Evolutionary conservation across 1,140 invertebrate species (phyloP), one percentile per base, ranked within the genome.

Genomic region (Drosophila melanica): DNA sequence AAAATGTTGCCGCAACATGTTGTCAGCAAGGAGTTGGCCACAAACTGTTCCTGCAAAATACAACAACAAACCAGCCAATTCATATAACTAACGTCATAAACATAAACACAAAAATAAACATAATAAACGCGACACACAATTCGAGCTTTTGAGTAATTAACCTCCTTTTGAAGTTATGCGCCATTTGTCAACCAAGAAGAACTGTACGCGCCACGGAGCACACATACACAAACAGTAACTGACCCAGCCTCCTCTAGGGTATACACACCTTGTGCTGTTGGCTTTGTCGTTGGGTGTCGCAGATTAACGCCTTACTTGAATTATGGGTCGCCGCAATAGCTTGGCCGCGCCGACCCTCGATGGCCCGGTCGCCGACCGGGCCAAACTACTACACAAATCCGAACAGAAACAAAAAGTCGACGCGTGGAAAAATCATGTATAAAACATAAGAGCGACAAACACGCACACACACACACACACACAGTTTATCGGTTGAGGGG

Each of bases 231-330:
- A 0, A 44, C 50, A 35, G 51, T 11, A 10, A 9, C 18, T 10
- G 4, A 10, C 14, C n/a, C 20, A 37, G 10, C 63, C 41, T 10
- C 18, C 58, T 16, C 16, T 48, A 39, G 16, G 14, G 45, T 27
- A 33, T 44, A 18, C 30, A 50, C 51, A 58, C 58, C 77, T 70
- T 47, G 66, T 75, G 58, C 74, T 75, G 53, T 65, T 65, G 53
- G 20, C 58, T 63, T 39, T 53, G 35, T 37, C 27, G 55, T 75
- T 73, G 74, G 81, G 77, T 86, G 81, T 85, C 81, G 75, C 69
- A 85, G 81, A 85, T 85, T 85, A 85, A 86, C 81, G 75, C 77
- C 77, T 71, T 63, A 71, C 77, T 75, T 85, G 77, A 86, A 77
- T 86, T 80, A 81, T 86, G 77, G 74, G 53, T 75, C 45, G 53